Evolutionary conservation across 2,113 vertebrate species (phyloP), one percentile per base, ranked within the genome.

Genomic region (Drymodes brunneopygia): DNA sequence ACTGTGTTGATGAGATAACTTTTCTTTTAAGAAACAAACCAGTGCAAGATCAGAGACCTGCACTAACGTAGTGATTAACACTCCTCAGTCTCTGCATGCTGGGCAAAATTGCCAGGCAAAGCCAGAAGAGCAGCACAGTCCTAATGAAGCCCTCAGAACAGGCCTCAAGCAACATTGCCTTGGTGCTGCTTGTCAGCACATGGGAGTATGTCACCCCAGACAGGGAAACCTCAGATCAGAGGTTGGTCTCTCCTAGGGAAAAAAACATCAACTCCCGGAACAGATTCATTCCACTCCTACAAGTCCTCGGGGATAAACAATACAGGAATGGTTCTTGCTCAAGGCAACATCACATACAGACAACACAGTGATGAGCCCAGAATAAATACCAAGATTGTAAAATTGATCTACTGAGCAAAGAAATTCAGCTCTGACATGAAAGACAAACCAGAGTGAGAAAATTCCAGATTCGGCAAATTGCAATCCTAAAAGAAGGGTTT

Each of bases 331-430:
- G 79, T 33, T 95, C 88, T 96, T 83, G 90, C 95, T 93, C 83
- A 96, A 86, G 95, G 96, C 95, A 86, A 96, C 88, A 86, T 94
- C 86, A 75, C 90, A 79, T 80, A 83, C 67, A 94, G 88, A 94
- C 79, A 96, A 86, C 93, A 86, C 48, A 78, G 88, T 33, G 93
- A 96, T 92, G 94, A 94, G 95, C 69, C 65, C 77, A 84, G 92
- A 96, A 93, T 96, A 96, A 97, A 95, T 78, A 95, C 90, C 83
- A 84, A 96, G 90, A 86, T 90, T 92, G 80, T 93, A 97, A 96
- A 96, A 94, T 67, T 90, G 95, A 95, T 96, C 90, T 96, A 95
- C 90, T 58, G 75, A 88, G 95, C 87, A 93, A 88, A 96, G 90
- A 95, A 94, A 95, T 80, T 90, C 93, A 75, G 81, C 81, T 87